Base-by-base conservation (phyloP, 2,113 vertebrate genomes). In the Scatophagus argus region DNA sequence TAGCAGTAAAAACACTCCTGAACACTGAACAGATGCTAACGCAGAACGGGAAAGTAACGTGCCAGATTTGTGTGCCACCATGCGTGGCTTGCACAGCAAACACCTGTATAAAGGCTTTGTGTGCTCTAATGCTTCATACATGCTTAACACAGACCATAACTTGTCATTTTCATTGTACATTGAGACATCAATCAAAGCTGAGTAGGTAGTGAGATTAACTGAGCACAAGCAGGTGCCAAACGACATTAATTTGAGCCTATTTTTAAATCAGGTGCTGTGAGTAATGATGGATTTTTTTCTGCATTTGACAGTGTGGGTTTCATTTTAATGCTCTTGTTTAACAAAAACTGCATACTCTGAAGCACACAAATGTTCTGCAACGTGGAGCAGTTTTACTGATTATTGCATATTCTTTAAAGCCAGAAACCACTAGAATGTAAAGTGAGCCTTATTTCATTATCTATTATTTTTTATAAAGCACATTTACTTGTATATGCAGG, bases 221-320 rank as follows among this genome's bases (percentile, higher is more conserved):
- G 68, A 86, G 55, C 69, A 68, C 38, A 55, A n/a, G 52, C 81
- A 76, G 67, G 59, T 87, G 72, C 44, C 67, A 68, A 36, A 44
- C 17, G 72, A 73, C 77, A 67, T 64, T 68, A 60, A 74, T 67
- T 43, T 27, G 63, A 63, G 60, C 25, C 64, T 75, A 77, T 84
- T 85, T 89, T 66, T 82, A 80, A 72, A 82, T 64, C 78, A 65
- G 62, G 49, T 51, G n/a, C 47, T 73, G 75, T 80, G 69, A 71
- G 58, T 78, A 46, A 68, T 73, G 68, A 19, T 32, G 8, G 29
- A 83, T 54, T 84, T 55, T 49, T 23, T 12, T 47, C 74, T 59
- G 47, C 21, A 34, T 77, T 72, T 72, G 49, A 82, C 47, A 25
- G 13, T 39, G 47, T 84, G 58, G 51, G 59, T 77, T 76, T 74